A percentile compares a stretch with the other conserved stretches of the same genome.
phyloP scores from a whole-genome alignment of 2,888 invertebrate genomes.

The Enoplolaimus lenunculus region DNA sequence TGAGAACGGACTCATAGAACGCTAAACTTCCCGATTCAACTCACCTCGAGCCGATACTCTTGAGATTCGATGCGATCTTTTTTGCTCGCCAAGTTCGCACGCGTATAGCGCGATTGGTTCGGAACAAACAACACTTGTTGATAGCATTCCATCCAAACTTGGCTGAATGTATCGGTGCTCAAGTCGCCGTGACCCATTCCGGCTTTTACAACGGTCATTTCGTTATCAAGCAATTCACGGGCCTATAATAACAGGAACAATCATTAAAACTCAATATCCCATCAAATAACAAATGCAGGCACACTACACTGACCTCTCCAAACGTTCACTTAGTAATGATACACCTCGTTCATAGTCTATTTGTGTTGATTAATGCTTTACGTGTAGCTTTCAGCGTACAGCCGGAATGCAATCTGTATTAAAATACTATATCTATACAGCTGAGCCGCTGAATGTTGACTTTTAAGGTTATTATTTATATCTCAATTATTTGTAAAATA shows the following conservation, averaged over 20 bases:
- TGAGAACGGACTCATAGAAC: no score
- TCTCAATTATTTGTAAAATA: no score
- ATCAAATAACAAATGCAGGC: slow-evolving; percentile 11
- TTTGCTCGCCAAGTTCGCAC: slow-evolving; percentile 83
- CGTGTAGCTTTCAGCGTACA: no score
- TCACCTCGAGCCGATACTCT: slow-evolving; percentile 67
- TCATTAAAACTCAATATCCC: slow-evolving; percentile 11
- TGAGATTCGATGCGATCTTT: slow-evolving; percentile 86
- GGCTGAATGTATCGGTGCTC: slow-evolving; percentile 72
- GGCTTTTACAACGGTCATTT: slow-evolving; percentile 74
- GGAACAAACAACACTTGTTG: slow-evolving; percentile 78
- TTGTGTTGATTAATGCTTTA: no score
- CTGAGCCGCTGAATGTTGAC: no score
- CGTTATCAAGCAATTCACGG: slow-evolving; percentile 54
- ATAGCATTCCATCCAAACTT: slow-evolving; percentile 93
- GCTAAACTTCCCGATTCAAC: no score
- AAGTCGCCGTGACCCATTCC: slow-evolving; percentile 88
- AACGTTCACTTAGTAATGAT: no score
- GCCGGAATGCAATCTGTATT: no score
- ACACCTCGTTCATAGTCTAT: slow-evolving; percentile 32
- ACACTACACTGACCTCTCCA: no score
- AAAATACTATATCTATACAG: no score
- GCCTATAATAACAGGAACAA: no score
- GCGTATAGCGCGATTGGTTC: slow-evolving; percentile 74
- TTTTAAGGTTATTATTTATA: no score